Percentiles rank a stretch among this genome's conserved stretches.
Conservation (phyloP, 2,797 vertebrate genomes). For the Protonibea diacanthus region DNA sequence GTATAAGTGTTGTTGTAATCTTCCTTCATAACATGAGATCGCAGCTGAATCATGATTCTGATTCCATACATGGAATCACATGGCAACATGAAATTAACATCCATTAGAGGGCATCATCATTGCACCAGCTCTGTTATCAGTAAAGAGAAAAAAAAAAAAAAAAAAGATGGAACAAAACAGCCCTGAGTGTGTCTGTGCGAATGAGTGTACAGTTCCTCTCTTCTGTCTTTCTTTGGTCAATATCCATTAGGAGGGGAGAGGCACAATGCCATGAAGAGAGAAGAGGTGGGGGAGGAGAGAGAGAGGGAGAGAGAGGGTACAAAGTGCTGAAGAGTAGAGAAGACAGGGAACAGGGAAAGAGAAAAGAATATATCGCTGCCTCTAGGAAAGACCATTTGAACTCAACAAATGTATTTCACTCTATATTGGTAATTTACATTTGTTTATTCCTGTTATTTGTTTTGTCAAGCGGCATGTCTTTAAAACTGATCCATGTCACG, state of each 20-base stretch:
- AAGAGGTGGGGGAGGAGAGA: neutral
- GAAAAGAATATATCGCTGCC: slow-evolving; percentile 7
- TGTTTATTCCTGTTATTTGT: neutral
- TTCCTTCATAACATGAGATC: slow-evolving; percentile 11
- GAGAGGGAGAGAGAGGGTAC: neutral
- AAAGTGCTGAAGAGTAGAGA: slow-evolving; percentile 25
- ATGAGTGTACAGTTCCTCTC: slow-evolving; percentile 36
- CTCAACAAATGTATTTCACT: slow-evolving; percentile 4
- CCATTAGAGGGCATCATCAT: slow-evolving; percentile 43
- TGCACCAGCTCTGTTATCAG: slow-evolving; percentile 24
- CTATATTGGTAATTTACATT: neutral
- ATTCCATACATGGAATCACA: slow-evolving; percentile 2
- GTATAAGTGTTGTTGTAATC: neutral
- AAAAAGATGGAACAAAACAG: slow-evolving; percentile 15
- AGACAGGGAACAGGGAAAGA: slow-evolving; percentile 15
- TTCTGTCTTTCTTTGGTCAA: slow-evolving; percentile 59
- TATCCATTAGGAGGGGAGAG: slow-evolving; percentile 70
- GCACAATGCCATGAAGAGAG: slow-evolving; percentile 36
- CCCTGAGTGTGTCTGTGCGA: slow-evolving; percentile 4
- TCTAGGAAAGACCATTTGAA: slow-evolving; percentile 12
- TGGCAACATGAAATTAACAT: slow-evolving; percentile 31
- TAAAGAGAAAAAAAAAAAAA: neutral
- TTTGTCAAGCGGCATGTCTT: neutral
- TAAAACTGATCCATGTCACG: neutral
- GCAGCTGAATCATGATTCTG: neutral